Conservation (phyloP, 2,113 vertebrate species). For the Trichomycterus rosablanca region DNA sequence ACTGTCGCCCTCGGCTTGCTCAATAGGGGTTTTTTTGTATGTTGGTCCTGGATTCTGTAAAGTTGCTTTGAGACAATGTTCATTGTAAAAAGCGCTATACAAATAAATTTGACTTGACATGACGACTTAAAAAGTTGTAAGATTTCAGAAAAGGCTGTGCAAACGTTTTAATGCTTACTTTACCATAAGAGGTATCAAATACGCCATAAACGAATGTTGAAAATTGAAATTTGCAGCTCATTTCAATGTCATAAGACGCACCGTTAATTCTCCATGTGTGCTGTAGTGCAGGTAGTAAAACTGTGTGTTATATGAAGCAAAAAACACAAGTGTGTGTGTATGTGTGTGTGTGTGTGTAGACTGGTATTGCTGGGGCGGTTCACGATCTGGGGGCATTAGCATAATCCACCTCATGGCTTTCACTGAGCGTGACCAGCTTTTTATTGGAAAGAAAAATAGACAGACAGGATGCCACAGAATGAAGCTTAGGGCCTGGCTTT, state of each 20-base stretch:
- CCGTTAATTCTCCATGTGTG: constrained; percentile 25
- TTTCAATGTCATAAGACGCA: constrained; percentile 22
- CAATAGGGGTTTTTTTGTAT: too few relatives aligned
- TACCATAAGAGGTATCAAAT: background rate
- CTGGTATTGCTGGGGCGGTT: constrained; percentile 41
- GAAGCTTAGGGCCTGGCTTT: constrained; percentile 40
- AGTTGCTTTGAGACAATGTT: too few relatives aligned
- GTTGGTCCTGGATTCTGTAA: too few relatives aligned
- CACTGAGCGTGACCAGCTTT: constrained; percentile 47
- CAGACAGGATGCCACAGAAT: constrained; percentile 5
- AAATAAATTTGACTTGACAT: too few relatives aligned
- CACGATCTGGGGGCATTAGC: constrained; percentile 51
- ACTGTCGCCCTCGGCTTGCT: too few relatives aligned
- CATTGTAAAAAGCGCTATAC: too few relatives aligned
- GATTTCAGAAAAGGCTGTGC: too few relatives aligned
- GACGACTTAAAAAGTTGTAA: too few relatives aligned
- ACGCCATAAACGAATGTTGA: constrained; percentile 17
- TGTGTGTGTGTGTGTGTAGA: constrained; percentile 14
- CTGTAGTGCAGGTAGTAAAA: constrained; percentile 16
- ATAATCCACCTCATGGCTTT: constrained; percentile 53
- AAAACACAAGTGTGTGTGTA: too few relatives aligned
- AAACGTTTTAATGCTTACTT: background rate
- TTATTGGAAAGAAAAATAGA: constrained; percentile 23
- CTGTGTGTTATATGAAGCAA: background rate
- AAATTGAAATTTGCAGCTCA: constrained; percentile 12